These are phyloP conservation scores for Falco cherrug DNA, from an alignment of 2,797 vertebrate species.

Conservation along the genomic window DNA sequence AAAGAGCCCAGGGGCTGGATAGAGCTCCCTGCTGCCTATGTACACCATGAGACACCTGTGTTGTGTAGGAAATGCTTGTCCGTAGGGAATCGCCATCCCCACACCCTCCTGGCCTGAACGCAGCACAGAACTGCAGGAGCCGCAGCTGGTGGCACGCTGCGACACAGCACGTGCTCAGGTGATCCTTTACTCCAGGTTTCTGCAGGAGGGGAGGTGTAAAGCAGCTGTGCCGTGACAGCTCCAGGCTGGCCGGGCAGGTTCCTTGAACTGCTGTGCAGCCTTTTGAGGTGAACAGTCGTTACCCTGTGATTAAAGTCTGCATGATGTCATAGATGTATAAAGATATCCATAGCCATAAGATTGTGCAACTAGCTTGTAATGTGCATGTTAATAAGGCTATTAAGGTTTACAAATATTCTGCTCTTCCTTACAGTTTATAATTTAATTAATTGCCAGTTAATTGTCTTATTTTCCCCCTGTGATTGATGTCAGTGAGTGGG, in stretches of 20 bases:
- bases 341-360: background rate
- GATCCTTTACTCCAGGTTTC: background rate
- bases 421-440: constrained; percentile 60
- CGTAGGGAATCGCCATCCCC: background rate
- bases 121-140: background rate
- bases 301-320: background rate
- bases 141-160: fast-evolving
- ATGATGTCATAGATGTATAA: background rate
- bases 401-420: constrained; percentile 54
- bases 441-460: constrained; percentile 70
- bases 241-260: background rate
- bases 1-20: background rate
- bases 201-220: background rate
- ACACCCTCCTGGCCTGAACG: fast-evolving
- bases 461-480: constrained; percentile 65
- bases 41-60: background rate
- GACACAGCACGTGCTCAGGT: fast-evolving
- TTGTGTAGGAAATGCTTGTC: background rate
- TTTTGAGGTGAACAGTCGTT: background rate
- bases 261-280: background rate
- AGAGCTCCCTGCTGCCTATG: background rate
- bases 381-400: constrained; percentile 38
- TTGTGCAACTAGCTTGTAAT: constrained; percentile 24
- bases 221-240: background rate
- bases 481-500: constrained; percentile 65